These are phyloP conservation scores for Phrynosoma platyrhinos DNA, from an alignment of 2,113 vertebrate species.

Conservation along the genomic window DNA sequence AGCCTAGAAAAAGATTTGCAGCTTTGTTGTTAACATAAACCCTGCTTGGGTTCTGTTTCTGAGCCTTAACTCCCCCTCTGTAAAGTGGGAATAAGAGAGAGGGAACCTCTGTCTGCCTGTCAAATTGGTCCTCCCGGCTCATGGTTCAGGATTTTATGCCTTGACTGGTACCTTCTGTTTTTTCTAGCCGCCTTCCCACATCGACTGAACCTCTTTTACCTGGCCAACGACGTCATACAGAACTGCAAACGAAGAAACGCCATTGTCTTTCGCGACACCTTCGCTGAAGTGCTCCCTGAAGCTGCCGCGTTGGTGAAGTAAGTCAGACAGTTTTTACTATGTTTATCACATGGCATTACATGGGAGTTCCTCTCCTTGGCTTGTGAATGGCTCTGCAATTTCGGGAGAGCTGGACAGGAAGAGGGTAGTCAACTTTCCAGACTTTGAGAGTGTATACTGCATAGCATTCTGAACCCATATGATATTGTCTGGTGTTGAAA, in stretches of 20 bases:
- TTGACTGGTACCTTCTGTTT: background rate
- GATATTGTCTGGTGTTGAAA: too few relatives aligned
- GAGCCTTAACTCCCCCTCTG: too few relatives aligned
- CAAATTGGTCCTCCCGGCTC: background rate
- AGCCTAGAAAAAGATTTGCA: too few relatives aligned
- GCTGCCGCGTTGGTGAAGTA: conserved; percentile 93
- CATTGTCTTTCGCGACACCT: conserved; percentile 90
- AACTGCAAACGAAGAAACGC: conserved; percentile 98
- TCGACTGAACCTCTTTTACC: conserved; percentile 95
- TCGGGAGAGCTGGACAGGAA: background rate
- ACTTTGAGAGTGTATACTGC: background rate
- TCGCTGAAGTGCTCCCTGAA: conserved; percentile 92
- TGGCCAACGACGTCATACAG: conserved; percentile 98
- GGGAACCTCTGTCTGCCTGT: too few relatives aligned
- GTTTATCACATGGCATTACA: too few relatives aligned
- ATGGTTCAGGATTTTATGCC: rapidly evolving
- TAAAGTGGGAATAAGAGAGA: background rate
- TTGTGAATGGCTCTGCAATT: background rate
- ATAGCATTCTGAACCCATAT: too few relatives aligned
- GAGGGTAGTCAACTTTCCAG: background rate
- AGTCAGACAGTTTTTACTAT: conserved; percentile 50
- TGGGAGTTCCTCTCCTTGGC: background rate
- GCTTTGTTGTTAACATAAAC: too few relatives aligned
- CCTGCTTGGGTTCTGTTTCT: too few relatives aligned
- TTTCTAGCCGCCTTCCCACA: conserved; percentile 89